Evolutionary conservation across 1,140 invertebrate genomes (phyloP), one percentile per base, ranked within the genome.

Genomic region (Frieseomelitta varia): DNA sequence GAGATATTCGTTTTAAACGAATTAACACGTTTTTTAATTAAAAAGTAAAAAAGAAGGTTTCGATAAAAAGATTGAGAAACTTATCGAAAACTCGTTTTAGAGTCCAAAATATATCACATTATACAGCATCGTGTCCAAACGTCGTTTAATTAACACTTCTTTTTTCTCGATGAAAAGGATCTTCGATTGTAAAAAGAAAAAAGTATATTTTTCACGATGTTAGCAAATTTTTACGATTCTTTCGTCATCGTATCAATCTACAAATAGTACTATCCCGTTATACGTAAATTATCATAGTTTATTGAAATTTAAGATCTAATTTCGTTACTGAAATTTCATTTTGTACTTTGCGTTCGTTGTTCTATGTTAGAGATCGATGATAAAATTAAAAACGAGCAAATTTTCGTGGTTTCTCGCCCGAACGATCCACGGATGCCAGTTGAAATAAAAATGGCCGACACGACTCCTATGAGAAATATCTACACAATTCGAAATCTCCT

Each of bases 11-110:
- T 56, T 71, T 58, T 55, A n/a, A 15, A 39, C 11, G 19, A 83
- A 83, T 83, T 83, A 78, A n/a, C 81, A 78, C 55, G 34, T 83
- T 47, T 11, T 24, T 15, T 15, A 14, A 12, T 12, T 39, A 10
- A 47, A 47, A 47, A 47, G 8, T 3, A 39, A 39, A 47, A 47
- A 0, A 39, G 8, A 47, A 47, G 4, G 39, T n/a, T 56, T 77
- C 24, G 10, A 58, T 34, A 27, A 47, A 6, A 47, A 30, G 15
- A 17, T 15, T 3, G 8, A 72, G n/a, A 39, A 53, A 12, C 2
- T n/a, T 6, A 11, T 17, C 21, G 61, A 2, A 61, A 58, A 17
- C 0, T 67, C 15, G 19, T n/a, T 47, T 47, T 47, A 47, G 39
- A 47, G 39, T 67, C 24, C 17, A 15, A 34, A 34, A 74, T 12